A percentile compares a stretch with the other conserved stretches of the same genome.
These are phyloP conservation scores for Chydorus sphaericus DNA, from an alignment of 2,888 invertebrate species.

Conservation along the genomic window DNA sequence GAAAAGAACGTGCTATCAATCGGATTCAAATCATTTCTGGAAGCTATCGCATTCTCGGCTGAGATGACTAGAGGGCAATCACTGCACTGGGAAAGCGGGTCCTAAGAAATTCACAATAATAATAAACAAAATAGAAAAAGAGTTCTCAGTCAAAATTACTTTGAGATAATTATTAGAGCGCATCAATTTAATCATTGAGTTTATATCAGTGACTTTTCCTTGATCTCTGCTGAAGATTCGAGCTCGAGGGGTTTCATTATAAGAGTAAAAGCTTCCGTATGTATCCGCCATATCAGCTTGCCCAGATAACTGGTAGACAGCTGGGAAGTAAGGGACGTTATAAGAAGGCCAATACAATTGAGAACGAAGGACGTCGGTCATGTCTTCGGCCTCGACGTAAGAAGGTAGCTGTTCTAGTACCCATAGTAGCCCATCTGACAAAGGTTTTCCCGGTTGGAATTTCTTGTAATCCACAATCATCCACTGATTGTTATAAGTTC, in stretches of 20 bases:
- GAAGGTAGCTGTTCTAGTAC: slow-evolving; percentile 65
- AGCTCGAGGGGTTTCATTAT: slow-evolving; percentile 46
- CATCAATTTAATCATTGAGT: slow-evolving; percentile 41
- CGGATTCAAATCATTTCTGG: slow-evolving; percentile 54
- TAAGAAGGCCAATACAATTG: slow-evolving; percentile 58
- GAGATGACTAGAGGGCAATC: slow-evolving; percentile 42
- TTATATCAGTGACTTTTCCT: slow-evolving; percentile 37
- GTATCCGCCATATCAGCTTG: slow-evolving; percentile 37
- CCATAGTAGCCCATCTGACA: slow-evolving; percentile 29
- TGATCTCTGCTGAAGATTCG: slow-evolving; percentile 45
- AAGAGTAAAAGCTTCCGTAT: slow-evolving; percentile 44
- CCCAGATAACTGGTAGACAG: slow-evolving; percentile 47
- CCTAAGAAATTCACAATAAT: too few relatives aligned
- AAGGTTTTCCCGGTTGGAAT: slow-evolving; percentile 34
- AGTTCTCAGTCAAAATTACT: too few relatives aligned
- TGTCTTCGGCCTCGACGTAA: slow-evolving; percentile 44
- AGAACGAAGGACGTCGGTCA: slow-evolving; percentile 44
- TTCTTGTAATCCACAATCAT: slow-evolving; percentile 56
- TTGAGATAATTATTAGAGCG: slow-evolving; percentile 53
- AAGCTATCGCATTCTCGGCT: slow-evolving; percentile 53
- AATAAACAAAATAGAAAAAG: too few relatives aligned
- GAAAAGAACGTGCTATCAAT: slow-evolving; percentile 51
- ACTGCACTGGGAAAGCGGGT: slow-evolving; percentile 49
- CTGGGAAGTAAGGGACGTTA: slow-evolving; percentile 48
- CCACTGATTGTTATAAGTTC: slow-evolving; percentile 79